Base-by-base conservation (phyloP, 2,797 vertebrate genomes). In the Fratercula arctica region DNA sequence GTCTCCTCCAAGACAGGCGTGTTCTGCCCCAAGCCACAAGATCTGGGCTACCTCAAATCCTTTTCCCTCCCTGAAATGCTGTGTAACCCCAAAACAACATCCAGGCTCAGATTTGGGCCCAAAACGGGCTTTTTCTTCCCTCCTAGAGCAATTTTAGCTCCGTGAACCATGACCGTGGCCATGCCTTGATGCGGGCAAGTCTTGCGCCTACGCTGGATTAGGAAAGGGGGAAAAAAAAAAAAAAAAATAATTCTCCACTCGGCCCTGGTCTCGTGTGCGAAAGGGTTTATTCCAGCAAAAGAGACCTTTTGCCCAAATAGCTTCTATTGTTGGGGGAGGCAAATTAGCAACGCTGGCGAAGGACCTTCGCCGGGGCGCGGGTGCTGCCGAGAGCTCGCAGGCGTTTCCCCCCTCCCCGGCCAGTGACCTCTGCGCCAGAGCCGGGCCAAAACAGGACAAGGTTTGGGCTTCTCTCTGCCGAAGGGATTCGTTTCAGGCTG, bases 291-390 rank as follows among this genome's bases (percentile, higher is more conserved):
- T 89, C 28, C 57, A 90, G 48, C 56, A 72, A 66, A 48, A 68
- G 33, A 48, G 89, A 90, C 93, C 89, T 96, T 95, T 96, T 78
- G 76, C 91, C 74, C 28, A 1, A 51, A 90, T 56, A 41, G 6
- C 3, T 92, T 93, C 74, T 43, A 24, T 87, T 91, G 70, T 8
- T 67, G 3, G 3, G 31, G 51, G 68, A 83, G 51, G 89, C 43
- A 69, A 90, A 77, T 77, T 13, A 85, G 24, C 57, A 57, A 6
- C 0, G 0, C 57, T 80, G 83, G 88, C 91, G 59, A 67, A 79
- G 39, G 53, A n/a, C 41, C 13, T 54, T 35, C 1, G 13, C 29
- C 25, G 29, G 12, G 41, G 14, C 6, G 1, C 3, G 59, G 78
- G 78, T 37, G 85, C 29, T 77, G 82, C 85, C 29, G 20, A 59